Conservation (phyloP, 2,888 invertebrate genomes). For the Pecten maximus region DNA sequence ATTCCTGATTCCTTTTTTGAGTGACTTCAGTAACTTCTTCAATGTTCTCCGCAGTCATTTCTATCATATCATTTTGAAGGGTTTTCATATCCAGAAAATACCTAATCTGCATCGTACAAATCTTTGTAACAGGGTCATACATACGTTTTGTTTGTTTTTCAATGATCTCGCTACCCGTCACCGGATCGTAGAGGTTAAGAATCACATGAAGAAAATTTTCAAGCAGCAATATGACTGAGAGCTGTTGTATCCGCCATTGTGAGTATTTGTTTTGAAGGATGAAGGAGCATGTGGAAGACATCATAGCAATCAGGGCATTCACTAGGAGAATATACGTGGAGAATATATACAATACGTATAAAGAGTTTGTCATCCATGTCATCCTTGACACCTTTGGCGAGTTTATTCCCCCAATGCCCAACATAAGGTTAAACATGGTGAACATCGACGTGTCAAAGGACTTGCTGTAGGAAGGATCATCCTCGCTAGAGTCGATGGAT, state of each 20-base stretch:
- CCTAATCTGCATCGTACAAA: background rate
- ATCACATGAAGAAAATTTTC: background rate
- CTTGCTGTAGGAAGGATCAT: background rate
- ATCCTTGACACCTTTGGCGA: slow-evolving; percentile 56
- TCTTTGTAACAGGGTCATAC: slow-evolving; percentile 1
- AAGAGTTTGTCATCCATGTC: slow-evolving; percentile 60
- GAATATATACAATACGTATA: slow-evolving; percentile 64
- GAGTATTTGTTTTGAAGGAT: background rate
- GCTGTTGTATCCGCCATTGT: slow-evolving; percentile 20
- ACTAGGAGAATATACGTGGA: slow-evolving; percentile 69
- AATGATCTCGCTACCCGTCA: background rate
- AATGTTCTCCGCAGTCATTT: background rate
- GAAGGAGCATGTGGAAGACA: slow-evolving; percentile 9
- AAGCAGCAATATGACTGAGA: background rate
- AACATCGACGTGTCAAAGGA: slow-evolving; percentile 55
- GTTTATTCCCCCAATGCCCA: slow-evolving; percentile 66
- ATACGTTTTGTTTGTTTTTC: background rate
- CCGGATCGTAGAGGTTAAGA: background rate
- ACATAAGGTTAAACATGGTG: slow-evolving; percentile 70
- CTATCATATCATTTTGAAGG: slow-evolving; percentile 11
- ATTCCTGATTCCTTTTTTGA: background rate
- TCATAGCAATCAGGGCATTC: slow-evolving; percentile 61
- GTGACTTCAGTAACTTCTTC: background rate
- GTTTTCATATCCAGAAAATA: slow-evolving; percentile 2
- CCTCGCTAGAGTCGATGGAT: background rate